phyloP scores from a whole-genome alignment of 2,797 vertebrate genomes.

The Lepus townsendii region DNA sequence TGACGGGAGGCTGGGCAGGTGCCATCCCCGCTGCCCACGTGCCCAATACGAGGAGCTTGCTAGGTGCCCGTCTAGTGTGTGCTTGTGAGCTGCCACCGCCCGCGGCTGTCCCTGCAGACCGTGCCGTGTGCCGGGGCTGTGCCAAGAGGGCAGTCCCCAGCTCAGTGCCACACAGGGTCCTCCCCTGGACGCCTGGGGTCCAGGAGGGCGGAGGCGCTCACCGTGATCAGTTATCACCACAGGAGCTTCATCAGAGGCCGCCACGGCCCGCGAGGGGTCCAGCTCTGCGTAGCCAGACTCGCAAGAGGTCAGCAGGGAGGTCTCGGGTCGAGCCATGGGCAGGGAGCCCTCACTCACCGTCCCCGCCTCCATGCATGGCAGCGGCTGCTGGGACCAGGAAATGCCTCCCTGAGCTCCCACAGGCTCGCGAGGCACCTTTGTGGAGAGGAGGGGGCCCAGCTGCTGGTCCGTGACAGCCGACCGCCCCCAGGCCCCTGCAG shows the following conservation, averaged over 20 bases:
- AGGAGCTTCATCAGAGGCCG: fast-evolving
- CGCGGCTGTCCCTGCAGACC: background rate
- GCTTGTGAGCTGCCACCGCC: background rate
- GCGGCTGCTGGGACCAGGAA: background rate
- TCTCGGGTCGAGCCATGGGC: fast-evolving
- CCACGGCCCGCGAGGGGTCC: fast-evolving
- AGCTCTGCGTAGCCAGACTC: fast-evolving
- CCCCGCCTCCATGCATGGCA: too few relatives aligned
- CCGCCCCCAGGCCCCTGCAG: background rate
- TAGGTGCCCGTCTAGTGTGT: fast-evolving
- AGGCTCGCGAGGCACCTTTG: too few relatives aligned
- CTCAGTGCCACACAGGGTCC: fast-evolving
- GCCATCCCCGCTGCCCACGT: too few relatives aligned
- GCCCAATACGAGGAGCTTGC: background rate
- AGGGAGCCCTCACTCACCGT: too few relatives aligned
- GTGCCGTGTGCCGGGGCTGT: fast-evolving
- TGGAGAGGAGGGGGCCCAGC: background rate
- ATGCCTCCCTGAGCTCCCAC: background rate
- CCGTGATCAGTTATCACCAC: fast-evolving
- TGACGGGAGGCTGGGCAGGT: too few relatives aligned
- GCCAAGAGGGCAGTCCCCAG: too few relatives aligned
- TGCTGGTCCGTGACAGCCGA: background rate
- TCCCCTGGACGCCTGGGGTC: fast-evolving
- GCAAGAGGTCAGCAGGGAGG: background rate
- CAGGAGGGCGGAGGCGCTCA: background rate